Evolutionary conservation across 1,140 invertebrate species (phyloP).

Genomic region (Lineus longissimus): DNA sequence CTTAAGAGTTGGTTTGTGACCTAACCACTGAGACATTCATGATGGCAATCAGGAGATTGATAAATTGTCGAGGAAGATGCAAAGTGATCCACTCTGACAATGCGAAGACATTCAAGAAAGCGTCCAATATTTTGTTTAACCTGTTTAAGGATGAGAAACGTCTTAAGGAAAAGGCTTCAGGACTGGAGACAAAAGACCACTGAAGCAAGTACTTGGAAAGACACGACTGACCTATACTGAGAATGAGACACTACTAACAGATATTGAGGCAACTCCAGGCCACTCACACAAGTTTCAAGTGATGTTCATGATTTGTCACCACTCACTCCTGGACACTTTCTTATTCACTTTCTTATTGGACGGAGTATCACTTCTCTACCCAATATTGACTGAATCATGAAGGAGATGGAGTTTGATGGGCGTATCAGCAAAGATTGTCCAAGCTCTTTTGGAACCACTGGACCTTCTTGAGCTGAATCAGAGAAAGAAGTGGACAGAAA

Average conservation of each 20-base stretch:
- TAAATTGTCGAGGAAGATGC: background rate
- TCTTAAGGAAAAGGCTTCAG: background rate
- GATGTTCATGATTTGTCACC: conserved; percentile 1
- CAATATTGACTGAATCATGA: background rate
- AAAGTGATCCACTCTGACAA: background rate
- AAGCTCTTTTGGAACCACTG: conserved; percentile 5
- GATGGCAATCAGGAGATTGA: background rate
- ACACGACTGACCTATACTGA: background rate
- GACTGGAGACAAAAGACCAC: background rate
- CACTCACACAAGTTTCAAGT: background rate
- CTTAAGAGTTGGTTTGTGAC: background rate
- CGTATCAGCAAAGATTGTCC: background rate
- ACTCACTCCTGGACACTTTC: background rate
- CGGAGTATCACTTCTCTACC: background rate
- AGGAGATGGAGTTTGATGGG: conserved; percentile 1
- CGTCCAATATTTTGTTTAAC: background rate
- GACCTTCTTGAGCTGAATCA: background rate
- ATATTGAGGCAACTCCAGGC: background rate
- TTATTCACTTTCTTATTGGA: background rate
- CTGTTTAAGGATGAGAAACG: background rate
- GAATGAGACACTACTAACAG: background rate
- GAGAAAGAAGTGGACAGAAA: background rate
- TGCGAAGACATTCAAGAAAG: background rate
- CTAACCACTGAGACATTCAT: background rate
- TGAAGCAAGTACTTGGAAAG: background rate